Percentiles rank a stretch among this genome's conserved stretches.
Conservation (phyloP, 2,888 invertebrate species). For the Scaptodrosophila latifasciaeformis region DNA sequence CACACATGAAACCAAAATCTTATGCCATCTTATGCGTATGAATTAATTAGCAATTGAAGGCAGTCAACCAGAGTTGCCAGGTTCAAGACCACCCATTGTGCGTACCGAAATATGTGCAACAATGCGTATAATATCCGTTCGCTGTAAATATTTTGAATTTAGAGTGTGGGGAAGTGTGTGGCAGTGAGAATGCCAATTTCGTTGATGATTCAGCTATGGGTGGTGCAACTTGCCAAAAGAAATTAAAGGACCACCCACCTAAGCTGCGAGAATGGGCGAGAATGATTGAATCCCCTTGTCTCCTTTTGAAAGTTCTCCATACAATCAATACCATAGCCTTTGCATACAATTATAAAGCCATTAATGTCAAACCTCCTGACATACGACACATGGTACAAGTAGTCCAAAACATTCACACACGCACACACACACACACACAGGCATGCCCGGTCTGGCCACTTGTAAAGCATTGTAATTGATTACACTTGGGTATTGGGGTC, state of each 20-base stretch:
- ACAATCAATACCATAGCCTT: conserved; percentile 1
- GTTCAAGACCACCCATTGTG: too few relatives aligned
- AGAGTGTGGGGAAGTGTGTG: too few relatives aligned
- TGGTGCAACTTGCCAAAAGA: too few relatives aligned
- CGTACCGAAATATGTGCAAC: conserved; percentile 7
- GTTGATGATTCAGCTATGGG: too few relatives aligned
- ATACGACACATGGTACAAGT: conserved; percentile 17
- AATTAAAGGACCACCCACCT: too few relatives aligned
- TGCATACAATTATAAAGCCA: conserved; percentile 48
- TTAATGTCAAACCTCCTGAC: conserved; percentile 39
- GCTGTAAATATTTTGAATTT: too few relatives aligned
- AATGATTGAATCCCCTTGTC: too few relatives aligned
- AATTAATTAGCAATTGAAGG: conserved; percentile 54
- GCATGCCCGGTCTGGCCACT: not conserved
- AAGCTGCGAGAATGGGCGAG: too few relatives aligned
- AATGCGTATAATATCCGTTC: not conserved
- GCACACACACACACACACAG: conserved; percentile 5
- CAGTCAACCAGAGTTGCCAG: conserved; percentile 8
- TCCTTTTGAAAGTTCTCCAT: too few relatives aligned
- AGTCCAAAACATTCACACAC: conserved; percentile 10
- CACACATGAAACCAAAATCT: too few relatives aligned
- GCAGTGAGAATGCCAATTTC: too few relatives aligned
- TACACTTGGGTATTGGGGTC: conserved; percentile 42
- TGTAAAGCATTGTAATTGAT: conserved; percentile 43
- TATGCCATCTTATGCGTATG: conserved; percentile 44